Base-by-base conservation (phyloP, 1,140 invertebrate genomes). In the Notospermus geniculatus region DNA sequence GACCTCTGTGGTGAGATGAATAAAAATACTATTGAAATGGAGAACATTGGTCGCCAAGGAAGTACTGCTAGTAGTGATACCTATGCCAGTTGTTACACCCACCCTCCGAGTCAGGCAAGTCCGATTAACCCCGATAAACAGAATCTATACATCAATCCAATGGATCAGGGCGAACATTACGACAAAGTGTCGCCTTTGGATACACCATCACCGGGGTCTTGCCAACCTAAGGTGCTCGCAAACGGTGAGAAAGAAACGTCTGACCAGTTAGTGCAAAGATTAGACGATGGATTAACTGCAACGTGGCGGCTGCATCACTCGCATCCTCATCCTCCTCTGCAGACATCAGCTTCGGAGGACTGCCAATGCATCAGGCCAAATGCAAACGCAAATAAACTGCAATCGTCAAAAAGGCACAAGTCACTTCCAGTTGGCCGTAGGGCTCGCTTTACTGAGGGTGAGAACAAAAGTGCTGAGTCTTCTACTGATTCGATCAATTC, bases 61-160 rank as follows among this genome's bases (percentile, higher is more conserved):
- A 80, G 78, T 67, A 80, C 73, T 52, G 70, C 78, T 27, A 91
- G 89, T 71, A 91, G 89, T 29, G 93, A 96, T 82, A 97, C 93
- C 59, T 97, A 93, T 82, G 91, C 91, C 76, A 95, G 91, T 82
- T 97, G 93, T 84, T 89, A 92, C 84, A 96, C 93, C 66, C 92
- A 95, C 84, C 92, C 92, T 70, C 77, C 43, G 67, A 71, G 36
- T 54, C 59, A 52, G 57, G 63, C 32, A 56, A 67, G 63, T 63
- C 65, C 59, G 5, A 23, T 27, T 7, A 50, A 50, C n/a, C 46
- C 46, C 9, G 46, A 50, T n/a, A 60, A 78, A 65, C 71, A 88
- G 87, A 95, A 94, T 84, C 85, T 95, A 65, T 96, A 95, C 82
- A 88, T 95, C 71, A 95, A 95, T 83, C 92, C 93, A 27, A 27